These are phyloP conservation scores for Lophius piscatorius DNA, from an alignment of 2,113 vertebrate species.

Conservation along the genomic window DNA sequence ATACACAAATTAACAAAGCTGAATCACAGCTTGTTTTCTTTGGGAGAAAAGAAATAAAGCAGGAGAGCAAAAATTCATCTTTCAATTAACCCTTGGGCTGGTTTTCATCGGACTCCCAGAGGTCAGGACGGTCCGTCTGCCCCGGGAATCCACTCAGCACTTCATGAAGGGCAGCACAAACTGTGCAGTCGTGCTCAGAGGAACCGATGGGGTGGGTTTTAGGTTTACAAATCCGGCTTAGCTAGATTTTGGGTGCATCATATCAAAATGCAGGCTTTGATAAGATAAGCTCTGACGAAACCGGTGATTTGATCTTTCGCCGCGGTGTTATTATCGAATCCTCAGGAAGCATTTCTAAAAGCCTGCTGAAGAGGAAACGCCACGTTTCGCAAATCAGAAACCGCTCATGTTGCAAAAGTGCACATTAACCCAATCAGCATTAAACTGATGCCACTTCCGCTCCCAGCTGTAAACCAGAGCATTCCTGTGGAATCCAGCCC, in stretches of 20 bases:
- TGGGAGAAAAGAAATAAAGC: neutral
- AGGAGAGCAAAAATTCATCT: constrained; percentile 20
- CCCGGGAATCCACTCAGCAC: constrained; percentile 51
- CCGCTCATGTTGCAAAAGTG: constrained; percentile 3
- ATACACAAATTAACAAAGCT: neutral
- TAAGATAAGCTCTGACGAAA: constrained; percentile 62
- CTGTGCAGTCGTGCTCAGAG: constrained; percentile 25
- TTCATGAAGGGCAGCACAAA: constrained; percentile 24
- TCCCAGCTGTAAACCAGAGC: constrained; percentile 2
- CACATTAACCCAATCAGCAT: neutral
- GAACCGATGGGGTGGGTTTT: constrained; percentile 49
- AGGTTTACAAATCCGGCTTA: constrained; percentile 69
- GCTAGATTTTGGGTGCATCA: constrained; percentile 60
- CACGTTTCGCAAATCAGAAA: constrained; percentile 5
- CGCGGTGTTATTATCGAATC: constrained; percentile 40
- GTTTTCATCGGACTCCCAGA: constrained; percentile 38
- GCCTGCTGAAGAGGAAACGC: constrained; percentile 12
- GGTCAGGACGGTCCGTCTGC: constrained; percentile 43
- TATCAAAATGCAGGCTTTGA: constrained; percentile 63
- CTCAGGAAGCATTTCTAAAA: constrained; percentile 20
- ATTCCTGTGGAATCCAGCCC: constrained; percentile 10
- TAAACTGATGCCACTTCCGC: neutral
- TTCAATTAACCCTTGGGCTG: constrained; percentile 38
- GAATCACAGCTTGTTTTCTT: constrained; percentile 2
- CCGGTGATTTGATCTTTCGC: constrained; percentile 39